These are phyloP conservation scores for Scortum barcoo DNA, from an alignment of 2,113 vertebrate genomes.

Conservation along the genomic window DNA sequence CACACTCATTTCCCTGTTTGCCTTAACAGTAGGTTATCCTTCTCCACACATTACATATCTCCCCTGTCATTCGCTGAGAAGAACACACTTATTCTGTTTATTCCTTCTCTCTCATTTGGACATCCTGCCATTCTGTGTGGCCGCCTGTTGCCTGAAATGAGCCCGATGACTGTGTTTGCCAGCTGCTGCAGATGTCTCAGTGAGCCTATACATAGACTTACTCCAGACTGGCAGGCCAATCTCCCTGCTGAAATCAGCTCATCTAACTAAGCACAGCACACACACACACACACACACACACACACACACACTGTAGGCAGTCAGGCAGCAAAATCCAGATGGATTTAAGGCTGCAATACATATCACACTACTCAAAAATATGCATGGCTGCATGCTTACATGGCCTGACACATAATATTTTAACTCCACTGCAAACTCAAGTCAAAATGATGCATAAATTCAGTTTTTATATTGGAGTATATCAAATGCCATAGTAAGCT, in stretches of 20 bases:
- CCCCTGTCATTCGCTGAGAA: constrained; percentile 38
- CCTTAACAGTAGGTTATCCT: constrained; percentile 36
- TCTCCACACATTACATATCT: constrained; percentile 15
- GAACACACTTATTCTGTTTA: constrained; percentile 26
- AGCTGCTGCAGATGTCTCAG: constrained; percentile 67
- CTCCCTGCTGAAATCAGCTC: constrained; percentile 48
- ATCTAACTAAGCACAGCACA: constrained; percentile 40
- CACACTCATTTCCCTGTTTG: constrained; percentile 13
- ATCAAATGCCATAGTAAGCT: constrained; percentile 31
- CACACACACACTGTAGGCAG: not conserved
- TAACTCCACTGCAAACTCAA: not conserved
- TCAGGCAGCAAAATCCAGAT: constrained; percentile 5
- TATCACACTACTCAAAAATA: constrained; percentile 13
- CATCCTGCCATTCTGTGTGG: constrained; percentile 13
- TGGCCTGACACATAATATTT: not conserved
- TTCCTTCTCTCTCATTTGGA: constrained; percentile 62
- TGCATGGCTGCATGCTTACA: not conserved
- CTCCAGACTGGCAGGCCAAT: constrained; percentile 31
- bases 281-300: not conserved
- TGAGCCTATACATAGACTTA: constrained; percentile 62
- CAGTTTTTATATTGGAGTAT: not conserved
- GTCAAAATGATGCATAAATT: not conserved
- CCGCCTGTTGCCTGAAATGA: constrained; percentile 51
- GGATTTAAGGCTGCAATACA: constrained; percentile 11
- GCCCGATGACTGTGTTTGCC: constrained; percentile 48